Conservation (phyloP, 2,797 vertebrate species). For the Pelodytes ibericus region DNA sequence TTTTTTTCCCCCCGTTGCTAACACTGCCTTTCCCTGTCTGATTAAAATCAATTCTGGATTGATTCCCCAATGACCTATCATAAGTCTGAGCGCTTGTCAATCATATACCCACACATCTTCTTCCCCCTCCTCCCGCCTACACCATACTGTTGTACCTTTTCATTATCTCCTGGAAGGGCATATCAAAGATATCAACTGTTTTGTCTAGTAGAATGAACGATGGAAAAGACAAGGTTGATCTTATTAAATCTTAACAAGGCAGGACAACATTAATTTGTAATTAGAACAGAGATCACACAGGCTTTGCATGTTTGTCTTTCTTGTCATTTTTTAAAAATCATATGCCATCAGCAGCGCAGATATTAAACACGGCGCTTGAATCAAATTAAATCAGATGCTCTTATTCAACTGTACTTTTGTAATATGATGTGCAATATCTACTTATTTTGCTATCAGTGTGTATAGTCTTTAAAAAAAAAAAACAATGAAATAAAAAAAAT, state of each 20-base stretch:
- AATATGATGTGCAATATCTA: too few relatives aligned
- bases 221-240: not conserved
- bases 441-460: too few relatives aligned
- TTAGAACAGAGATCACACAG: constrained; percentile 8
- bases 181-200: constrained; percentile 24
- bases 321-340: not conserved
- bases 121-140: not conserved
- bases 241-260: constrained; percentile 37
- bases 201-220: constrained; percentile 11
- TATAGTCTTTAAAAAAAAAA: too few relatives aligned
- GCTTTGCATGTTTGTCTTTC: not conserved
- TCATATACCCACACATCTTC: constrained; percentile 8
- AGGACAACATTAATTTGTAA: constrained; percentile 41
- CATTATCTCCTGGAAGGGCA: constrained; percentile 11
- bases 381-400: too few relatives aligned
- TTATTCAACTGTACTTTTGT: too few relatives aligned
- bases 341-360: not conserved
- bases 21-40: constrained; percentile 3
- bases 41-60: constrained; percentile 13
- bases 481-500: too few relatives aligned
- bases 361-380: constrained; percentile 19
- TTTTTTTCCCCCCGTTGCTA: constrained; percentile 10
- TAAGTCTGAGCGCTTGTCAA: constrained; percentile 20
- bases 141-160: not conserved
- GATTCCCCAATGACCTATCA: constrained; percentile 26